A percentile compares a stretch with the other conserved stretches of the same genome.
Evolutionary conservation across 2,888 invertebrate genomes (phyloP).

Genomic region (Microctonus aethiopoides): DNA sequence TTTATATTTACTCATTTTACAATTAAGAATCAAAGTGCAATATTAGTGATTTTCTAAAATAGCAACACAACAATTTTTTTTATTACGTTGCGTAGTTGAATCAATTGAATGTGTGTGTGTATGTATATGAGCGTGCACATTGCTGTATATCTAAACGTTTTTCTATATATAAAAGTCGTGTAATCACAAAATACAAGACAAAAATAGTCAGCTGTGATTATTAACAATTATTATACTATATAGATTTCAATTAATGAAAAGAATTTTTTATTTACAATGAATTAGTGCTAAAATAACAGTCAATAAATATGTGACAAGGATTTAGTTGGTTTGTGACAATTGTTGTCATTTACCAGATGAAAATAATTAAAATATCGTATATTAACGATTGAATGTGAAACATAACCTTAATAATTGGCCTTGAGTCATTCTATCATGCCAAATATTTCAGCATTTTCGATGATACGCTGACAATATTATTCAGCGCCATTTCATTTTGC

Average conservation of each 20-base stretch:
- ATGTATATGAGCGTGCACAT: neutral
- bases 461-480: constrained; percentile 2
- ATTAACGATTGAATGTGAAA: neutral
- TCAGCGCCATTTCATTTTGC: neutral
- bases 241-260: neutral
- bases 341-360: neutral
- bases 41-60: neutral
- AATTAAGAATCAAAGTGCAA: neutral
- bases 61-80: neutral
- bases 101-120: neutral
- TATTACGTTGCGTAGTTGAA: neutral
- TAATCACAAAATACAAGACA: neutral
- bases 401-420: neutral
- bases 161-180: neutral
- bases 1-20: neutral
- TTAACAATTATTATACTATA: neutral
- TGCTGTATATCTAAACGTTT: neutral
- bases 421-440: constrained; percentile 8
- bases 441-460: neutral
- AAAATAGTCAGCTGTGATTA: neutral
- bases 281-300: neutral
- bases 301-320: constrained; percentile 20
- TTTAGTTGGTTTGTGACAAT: neutral
- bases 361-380: neutral
- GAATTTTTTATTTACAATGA: neutral